These are phyloP conservation scores for Cryptotis parvus DNA, from an alignment of 2,113 vertebrate species.

Conservation along the genomic window DNA sequence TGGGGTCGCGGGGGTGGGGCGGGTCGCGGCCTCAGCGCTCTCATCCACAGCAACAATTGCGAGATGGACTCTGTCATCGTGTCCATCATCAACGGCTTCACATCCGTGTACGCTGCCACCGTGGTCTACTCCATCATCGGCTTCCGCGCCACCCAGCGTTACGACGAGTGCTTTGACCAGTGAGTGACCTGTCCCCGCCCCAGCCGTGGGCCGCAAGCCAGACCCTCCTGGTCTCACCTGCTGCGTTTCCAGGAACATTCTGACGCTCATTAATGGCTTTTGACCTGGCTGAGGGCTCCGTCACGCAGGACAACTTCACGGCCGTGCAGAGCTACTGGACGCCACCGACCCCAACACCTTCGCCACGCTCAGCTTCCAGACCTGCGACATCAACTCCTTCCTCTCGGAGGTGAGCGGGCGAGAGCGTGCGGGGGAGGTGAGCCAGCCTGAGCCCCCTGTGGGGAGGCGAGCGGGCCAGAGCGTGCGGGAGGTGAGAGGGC, in stretches of 20 bases:
- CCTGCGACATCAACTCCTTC: slow-evolving; percentile 85
- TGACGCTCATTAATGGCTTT: slow-evolving; percentile 89
- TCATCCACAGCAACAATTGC: slow-evolving; percentile 93
- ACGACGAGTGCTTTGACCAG: slow-evolving; percentile 90
- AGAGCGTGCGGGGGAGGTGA: too few relatives aligned
- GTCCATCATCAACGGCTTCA: slow-evolving; percentile 96
- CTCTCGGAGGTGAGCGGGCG: slow-evolving; percentile 85
- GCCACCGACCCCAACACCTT: slow-evolving; percentile 19
- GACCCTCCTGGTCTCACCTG: neutral
- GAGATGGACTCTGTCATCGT: slow-evolving; percentile 94
- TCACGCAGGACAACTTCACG: slow-evolving; percentile 88
- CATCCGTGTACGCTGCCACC: slow-evolving; percentile 94
- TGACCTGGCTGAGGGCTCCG: slow-evolving; percentile 86
- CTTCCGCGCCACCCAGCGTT: slow-evolving; percentile 94
- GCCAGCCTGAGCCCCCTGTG: too few relatives aligned
- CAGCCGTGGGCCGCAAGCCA: accelerated
- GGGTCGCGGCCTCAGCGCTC: neutral
- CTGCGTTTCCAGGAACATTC: slow-evolving; percentile 87
- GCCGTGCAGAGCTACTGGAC: slow-evolving; percentile 76
- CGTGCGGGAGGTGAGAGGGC: too few relatives aligned
- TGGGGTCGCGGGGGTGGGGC: too few relatives aligned
- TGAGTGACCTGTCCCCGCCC: slow-evolving; percentile 72
- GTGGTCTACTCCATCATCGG: slow-evolving; percentile 98
- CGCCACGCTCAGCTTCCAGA: slow-evolving; percentile 82
- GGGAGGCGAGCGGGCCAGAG: too few relatives aligned